Conservation (phyloP, 2,888 invertebrate species). For the Torymus auratus region DNA sequence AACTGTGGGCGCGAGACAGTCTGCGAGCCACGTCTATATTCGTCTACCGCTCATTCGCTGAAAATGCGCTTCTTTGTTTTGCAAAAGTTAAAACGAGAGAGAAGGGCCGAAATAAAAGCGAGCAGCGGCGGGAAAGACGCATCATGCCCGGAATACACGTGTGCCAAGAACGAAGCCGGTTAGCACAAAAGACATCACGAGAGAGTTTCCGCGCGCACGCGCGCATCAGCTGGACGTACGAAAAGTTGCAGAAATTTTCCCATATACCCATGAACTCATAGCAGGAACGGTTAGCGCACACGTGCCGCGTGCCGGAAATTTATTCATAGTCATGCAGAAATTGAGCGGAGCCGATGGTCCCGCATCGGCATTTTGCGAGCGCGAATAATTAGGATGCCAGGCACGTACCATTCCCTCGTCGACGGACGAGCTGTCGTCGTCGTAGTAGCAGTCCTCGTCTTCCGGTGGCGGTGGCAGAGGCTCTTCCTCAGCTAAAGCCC, state of each 20-base stretch:
- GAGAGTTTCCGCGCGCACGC: conserved; percentile 10
- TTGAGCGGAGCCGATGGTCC: too few relatives aligned
- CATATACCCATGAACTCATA: too few relatives aligned
- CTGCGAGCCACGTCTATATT: too few relatives aligned
- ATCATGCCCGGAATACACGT: conserved; percentile 18
- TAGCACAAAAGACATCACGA: conserved; percentile 6
- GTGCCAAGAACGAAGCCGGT: conserved; percentile 21
- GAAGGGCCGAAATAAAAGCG: conserved; percentile 5
- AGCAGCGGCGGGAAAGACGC: background rate
- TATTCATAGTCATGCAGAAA: too few relatives aligned
- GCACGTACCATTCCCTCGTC: conserved; percentile 75
- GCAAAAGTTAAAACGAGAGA: conserved; percentile 22
- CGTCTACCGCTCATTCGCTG: background rate
- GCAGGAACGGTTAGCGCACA: too few relatives aligned
- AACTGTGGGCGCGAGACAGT: too few relatives aligned
- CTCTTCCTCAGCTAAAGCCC: too few relatives aligned
- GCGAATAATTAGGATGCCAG: background rate
- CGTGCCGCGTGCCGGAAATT: too few relatives aligned
- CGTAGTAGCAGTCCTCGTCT: conserved; percentile 72
- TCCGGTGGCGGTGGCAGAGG: conserved; percentile 66
- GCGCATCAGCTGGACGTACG: background rate
- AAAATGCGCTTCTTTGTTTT: conserved; percentile 9
- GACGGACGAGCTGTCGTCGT: conserved; percentile 69
- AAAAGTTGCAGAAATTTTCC: background rate
- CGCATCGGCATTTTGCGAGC: too few relatives aligned